Conservation (phyloP, 2,888 invertebrate species). For the Timandra comae region DNA sequence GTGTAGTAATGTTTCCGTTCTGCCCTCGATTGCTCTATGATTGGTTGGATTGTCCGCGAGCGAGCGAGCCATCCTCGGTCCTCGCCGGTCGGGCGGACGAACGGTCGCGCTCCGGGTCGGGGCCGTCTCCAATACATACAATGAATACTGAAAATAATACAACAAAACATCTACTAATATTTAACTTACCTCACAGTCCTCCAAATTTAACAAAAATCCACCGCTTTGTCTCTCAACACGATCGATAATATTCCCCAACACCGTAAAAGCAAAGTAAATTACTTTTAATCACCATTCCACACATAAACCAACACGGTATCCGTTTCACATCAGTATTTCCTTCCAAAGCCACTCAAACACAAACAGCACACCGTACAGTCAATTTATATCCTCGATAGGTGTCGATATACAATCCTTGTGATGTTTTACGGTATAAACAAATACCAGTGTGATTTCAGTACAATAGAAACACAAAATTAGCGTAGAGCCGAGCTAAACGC, state of each 20-base stretch:
- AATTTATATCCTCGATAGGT: conserved; percentile 42
- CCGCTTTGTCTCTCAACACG: conserved; percentile 61
- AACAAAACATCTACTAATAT: conserved; percentile 28
- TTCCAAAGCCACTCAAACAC: conserved; percentile 46
- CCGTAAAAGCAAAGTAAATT: conserved; percentile 71
- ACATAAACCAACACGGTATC: conserved; percentile 62
- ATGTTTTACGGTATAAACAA: conserved; percentile 63
- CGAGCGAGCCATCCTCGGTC: no score
- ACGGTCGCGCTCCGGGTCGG: no score
- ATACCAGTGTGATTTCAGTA: conserved; percentile 61
- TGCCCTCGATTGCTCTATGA: no score
- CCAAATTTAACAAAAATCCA: conserved; percentile 57
- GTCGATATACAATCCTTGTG: conserved; percentile 52
- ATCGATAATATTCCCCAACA: conserved; percentile 68
- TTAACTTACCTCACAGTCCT: conserved; percentile 50
- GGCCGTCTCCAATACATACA: no score
- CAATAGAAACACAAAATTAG: conserved; percentile 54
- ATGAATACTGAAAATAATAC: no score
- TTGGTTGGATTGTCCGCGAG: no score
- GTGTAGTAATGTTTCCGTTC: no score
- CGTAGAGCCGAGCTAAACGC: conserved; percentile 53
- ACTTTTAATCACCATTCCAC: conserved; percentile 73
- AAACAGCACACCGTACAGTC: conserved; percentile 55
- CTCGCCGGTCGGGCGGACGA: no score
- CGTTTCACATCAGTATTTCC: conserved; percentile 55